Conservation (phyloP, 2,113 vertebrate genomes). For the Coptodon rendalli region DNA sequence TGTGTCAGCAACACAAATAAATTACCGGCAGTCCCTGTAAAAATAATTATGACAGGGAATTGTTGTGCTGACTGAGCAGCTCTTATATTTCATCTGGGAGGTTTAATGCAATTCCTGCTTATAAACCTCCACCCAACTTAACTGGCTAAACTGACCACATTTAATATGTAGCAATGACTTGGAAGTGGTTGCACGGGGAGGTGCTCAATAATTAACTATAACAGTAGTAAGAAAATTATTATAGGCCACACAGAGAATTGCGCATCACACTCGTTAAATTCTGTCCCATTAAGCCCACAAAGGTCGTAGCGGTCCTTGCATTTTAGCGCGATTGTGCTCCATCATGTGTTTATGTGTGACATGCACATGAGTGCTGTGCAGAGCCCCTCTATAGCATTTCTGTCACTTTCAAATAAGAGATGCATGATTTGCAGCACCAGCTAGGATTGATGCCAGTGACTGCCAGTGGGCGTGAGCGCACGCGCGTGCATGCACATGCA, state of each 20-base stretch:
- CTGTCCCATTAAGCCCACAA: not conserved
- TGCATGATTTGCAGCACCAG: conserved; percentile 10
- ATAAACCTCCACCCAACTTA: conserved; percentile 3
- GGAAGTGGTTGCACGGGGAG: not conserved
- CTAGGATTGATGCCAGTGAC: conserved; percentile 20
- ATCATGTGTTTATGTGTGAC: not conserved
- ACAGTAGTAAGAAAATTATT: not conserved
- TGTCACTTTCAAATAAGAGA: not conserved
- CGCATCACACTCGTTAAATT: not conserved
- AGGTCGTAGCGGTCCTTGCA: not conserved
- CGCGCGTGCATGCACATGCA: not conserved
- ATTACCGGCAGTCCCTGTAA: conserved; percentile 25
- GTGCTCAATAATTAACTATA: conserved; percentile 34
- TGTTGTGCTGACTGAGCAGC: conserved; percentile 51
- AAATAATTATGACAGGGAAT: conserved; percentile 48
- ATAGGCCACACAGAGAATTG: not conserved
- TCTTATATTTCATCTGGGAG: not conserved
- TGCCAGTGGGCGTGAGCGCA: not conserved
- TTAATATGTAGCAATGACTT: conserved; percentile 8
- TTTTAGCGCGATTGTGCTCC: not conserved
- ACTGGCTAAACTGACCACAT: conserved; percentile 14
- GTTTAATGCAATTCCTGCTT: conserved; percentile 16
- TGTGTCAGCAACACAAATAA: conserved; percentile 43
- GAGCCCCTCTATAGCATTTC: not conserved
- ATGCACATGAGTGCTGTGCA: not conserved